A percentile compares a stretch with the other conserved stretches of the same genome.
These are phyloP conservation scores for Myocastor coypus DNA, from an alignment of 2,113 vertebrate genomes.

Conservation along the genomic window DNA sequence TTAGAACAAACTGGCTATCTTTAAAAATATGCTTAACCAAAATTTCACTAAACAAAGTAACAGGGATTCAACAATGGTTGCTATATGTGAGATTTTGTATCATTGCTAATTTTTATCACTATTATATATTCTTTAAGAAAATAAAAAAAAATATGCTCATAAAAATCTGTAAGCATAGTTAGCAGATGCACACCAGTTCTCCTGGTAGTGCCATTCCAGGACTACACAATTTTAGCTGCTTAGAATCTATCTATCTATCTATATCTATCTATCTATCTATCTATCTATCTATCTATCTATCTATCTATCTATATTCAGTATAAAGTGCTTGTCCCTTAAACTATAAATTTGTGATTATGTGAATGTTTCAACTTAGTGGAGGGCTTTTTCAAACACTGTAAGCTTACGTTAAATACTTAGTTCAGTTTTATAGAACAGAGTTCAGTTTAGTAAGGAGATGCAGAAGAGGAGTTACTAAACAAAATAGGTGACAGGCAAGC, in stretches of 20 bases:
- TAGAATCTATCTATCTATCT: too few species aligned
- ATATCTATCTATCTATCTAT: too few species aligned
- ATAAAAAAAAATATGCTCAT: slow-evolving; percentile 25
- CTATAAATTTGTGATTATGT: slow-evolving; percentile 14
- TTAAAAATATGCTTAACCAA: slow-evolving; percentile 47
- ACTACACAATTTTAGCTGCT: slow-evolving; percentile 24
- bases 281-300: too few species aligned
- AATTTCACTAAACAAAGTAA: neutral
- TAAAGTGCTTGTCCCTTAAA: neutral
- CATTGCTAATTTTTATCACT: too few species aligned
- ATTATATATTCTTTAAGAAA: too few species aligned
- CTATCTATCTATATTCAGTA: neutral
- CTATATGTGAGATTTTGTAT: too few species aligned
- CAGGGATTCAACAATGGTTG: too few species aligned
- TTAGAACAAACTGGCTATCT: slow-evolving; percentile 9
- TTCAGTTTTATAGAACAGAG: neutral
- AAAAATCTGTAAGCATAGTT: slow-evolving; percentile 18
- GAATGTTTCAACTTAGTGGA: slow-evolving; percentile 30
- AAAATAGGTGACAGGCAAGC: slow-evolving; percentile 15
- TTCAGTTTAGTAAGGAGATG: neutral
- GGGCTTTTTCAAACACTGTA: neutral
- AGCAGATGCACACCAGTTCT: neutral
- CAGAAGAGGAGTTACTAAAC: slow-evolving; percentile 13
- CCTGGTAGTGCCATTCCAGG: neutral
- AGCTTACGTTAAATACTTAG: neutral